These are phyloP conservation scores for Coregonus ussuriensis DNA, from an alignment of 2,797 vertebrate species.

Conservation along the genomic window DNA sequence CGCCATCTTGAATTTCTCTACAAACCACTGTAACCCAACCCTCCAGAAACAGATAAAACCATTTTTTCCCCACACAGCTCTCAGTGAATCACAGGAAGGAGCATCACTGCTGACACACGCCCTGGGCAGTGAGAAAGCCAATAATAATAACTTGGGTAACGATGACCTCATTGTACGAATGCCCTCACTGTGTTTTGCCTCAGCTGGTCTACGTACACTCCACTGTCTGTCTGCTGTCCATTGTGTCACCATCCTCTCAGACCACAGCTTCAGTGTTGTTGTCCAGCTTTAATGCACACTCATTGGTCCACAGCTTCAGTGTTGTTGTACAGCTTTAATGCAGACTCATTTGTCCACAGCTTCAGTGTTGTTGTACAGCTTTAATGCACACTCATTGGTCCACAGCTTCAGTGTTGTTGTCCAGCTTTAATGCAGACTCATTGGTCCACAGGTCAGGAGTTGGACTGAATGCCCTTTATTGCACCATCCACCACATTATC, in stretches of 20 bases:
- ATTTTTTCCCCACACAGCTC: constrained; percentile 55
- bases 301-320: constrained; percentile 15
- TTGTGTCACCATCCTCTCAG: constrained; percentile 30
- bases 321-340: not conserved
- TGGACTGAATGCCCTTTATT: not conserved
- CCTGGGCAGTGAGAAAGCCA: constrained; percentile 54
- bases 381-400: not conserved
- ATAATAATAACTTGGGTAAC: constrained; percentile 59
- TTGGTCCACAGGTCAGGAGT: not conserved
- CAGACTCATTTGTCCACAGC: constrained; percentile 3
- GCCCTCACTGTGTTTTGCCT: constrained; percentile 37
- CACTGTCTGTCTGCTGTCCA: constrained; percentile 41
- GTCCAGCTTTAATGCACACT: constrained; percentile 22
- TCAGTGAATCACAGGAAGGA: constrained; percentile 49
- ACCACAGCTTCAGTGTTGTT: constrained; percentile 36
- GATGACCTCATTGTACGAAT: constrained; percentile 48
- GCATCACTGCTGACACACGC: constrained; percentile 45
- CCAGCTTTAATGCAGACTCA: constrained; percentile 22
- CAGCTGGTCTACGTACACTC: constrained; percentile 35
- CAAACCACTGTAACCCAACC: constrained; percentile 15
- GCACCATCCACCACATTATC: constrained; percentile 8
- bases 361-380: constrained; percentile 35
- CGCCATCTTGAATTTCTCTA: not conserved
- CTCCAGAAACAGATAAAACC: constrained; percentile 47
- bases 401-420: constrained; percentile 57